Percentiles rank a stretch among this genome's conserved stretches.
Conservation (phyloP, 1,140 invertebrate genomes). For the Scaptomyza hsui region DNA sequence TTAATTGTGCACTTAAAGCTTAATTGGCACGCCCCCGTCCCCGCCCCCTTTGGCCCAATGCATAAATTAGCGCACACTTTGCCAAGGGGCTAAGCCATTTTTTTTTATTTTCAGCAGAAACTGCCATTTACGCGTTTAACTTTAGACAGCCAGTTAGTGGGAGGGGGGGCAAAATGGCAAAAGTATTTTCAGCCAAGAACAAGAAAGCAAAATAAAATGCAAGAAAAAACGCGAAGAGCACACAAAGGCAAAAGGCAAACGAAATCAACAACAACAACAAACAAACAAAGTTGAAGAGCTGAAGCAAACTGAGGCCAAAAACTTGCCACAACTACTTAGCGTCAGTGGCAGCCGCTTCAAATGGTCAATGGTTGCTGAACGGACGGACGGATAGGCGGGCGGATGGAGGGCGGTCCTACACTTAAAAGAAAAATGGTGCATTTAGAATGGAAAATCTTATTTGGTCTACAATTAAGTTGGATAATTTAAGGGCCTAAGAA, state of each 20-base stretch:
- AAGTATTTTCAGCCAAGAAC: not conserved
- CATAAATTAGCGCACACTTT: constrained; percentile 1
- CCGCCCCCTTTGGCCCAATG: not conserved
- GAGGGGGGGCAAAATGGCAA: not conserved
- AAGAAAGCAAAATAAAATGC: not conserved
- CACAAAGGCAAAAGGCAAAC: constrained; percentile 30
- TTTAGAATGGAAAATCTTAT: no score
- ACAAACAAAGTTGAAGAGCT: constrained; percentile 30
- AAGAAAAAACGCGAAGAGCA: not conserved
- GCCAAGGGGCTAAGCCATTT: not conserved
- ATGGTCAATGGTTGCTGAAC: constrained; percentile 14
- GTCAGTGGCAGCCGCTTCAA: constrained; percentile 55
- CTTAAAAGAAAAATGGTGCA: not conserved
- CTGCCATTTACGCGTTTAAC: not conserved
- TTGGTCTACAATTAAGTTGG: not conserved
- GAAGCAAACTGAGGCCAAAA: constrained; percentile 46
- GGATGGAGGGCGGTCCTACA: not conserved
- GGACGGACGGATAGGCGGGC: not conserved
- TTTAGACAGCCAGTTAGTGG: not conserved
- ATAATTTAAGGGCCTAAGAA: not conserved
- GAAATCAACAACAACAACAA: constrained; percentile 51
- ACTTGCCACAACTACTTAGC: constrained; percentile 75
- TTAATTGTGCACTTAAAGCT: not conserved
- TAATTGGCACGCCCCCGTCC: not conserved
- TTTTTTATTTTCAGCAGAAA: not conserved